A percentile compares a stretch with the other conserved stretches of the same genome.
Conservation (phyloP, 1,140 invertebrate species). For the Saccostrea echinata region DNA sequence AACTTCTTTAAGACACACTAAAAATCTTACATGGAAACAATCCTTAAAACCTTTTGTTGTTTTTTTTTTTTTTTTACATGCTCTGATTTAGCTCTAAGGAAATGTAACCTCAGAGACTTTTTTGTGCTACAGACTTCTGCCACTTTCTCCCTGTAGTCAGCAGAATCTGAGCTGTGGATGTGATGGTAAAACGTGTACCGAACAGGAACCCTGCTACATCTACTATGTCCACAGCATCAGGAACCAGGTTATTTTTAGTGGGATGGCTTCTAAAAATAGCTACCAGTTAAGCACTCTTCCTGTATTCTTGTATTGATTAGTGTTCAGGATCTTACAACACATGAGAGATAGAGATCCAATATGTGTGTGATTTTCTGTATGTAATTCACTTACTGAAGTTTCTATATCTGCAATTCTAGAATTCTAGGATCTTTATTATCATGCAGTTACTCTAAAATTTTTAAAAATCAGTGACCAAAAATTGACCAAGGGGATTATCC, state of each 20-base stretch:
- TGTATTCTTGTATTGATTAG: slow-evolving; percentile 36
- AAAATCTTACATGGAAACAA: no score
- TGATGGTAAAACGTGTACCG: not conserved
- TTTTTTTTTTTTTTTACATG: not conserved
- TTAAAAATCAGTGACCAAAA: not conserved
- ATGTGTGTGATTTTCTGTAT: not conserved
- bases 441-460: not conserved
- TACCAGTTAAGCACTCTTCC: slow-evolving; percentile 29
- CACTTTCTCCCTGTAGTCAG: not conserved
- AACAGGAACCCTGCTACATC: not conserved
- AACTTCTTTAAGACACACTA: no score
- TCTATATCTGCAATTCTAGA: not conserved
- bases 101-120: not conserved
- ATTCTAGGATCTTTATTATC: not conserved
- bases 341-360: not conserved
- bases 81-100: not conserved
- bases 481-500: slow-evolving; percentile 25
- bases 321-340: slow-evolving; percentile 26
- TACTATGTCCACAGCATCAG: slow-evolving; percentile 18
- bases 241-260: slow-evolving; percentile 2
- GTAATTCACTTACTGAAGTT: not conserved
- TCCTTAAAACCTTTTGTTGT: no score
- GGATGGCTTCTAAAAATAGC: slow-evolving; percentile 7
- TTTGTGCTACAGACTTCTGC: not conserved
- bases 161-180: not conserved